Evolutionary conservation across 2,888 invertebrate species (phyloP), one percentile per base, ranked within the genome.

Genomic region (Sphaeridia pumilis): DNA sequence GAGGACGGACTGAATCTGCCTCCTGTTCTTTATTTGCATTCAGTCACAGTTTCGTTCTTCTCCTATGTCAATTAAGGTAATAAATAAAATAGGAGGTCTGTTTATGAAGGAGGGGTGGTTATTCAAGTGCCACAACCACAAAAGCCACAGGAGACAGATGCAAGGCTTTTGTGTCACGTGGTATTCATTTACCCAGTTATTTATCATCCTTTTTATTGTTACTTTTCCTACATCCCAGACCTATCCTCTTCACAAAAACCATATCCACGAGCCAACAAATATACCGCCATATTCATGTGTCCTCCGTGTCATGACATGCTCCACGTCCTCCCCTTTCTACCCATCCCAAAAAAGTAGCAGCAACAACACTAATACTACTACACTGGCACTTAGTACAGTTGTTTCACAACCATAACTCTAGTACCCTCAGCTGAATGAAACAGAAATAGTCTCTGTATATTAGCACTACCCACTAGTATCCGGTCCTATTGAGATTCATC

Each of bases 21-120:
- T 31, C 34, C n/a, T n/a, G 12, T 42, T 12, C 42, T 42, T 14
- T 4, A 3, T 22, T 12, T n/a, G n/a, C n/a, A n/a, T n/a, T n/a
- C n/a, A n/a, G n/a, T n/a, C n/a, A n/a, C n/a, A n/a, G n/a, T n/a
- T n/a, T n/a, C n/a, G n/a, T n/a, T n/a, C n/a, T 28, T 46, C 57
- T 58, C 55, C 57, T 60, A 60, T 59, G 58, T 62, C 64, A 64
- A 64, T 62, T 60, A 62, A 64, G 62, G 59, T 57, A 60, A 64
- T 64, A 64, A 64, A 64, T 64, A 62, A 64, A 59, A 57, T 56
- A 61, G 60, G 59, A 59, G 61, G 61, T 60, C 60, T 64, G 64
- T 59, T 59, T 59, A 60, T 62, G 64, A 62, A 58, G 57, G 61
- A 58, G 57, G 55, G 56, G 56, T 27, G 54, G 51, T 54, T 36